Conservation (phyloP, 2,797 vertebrate genomes). For the Pantherophis alleghaniensis region DNA sequence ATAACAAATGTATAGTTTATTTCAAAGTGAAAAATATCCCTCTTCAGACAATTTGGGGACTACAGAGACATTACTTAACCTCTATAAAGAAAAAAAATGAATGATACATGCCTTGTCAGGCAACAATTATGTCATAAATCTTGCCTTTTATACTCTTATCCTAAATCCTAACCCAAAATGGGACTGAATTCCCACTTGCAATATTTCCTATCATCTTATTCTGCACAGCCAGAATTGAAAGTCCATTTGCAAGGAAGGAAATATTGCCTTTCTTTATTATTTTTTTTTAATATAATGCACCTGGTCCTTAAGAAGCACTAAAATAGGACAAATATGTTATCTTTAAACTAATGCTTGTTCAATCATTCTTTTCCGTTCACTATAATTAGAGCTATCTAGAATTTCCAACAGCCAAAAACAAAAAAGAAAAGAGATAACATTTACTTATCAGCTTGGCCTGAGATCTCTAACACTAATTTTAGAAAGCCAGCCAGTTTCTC, state of each 20-base stretch:
- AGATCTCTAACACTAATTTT: constrained; percentile 35
- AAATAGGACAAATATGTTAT: background rate
- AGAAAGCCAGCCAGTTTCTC: constrained; percentile 37
- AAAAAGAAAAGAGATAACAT: constrained; percentile 33
- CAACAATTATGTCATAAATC: background rate
- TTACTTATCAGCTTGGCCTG: constrained; percentile 40
- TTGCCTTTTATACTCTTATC: background rate
- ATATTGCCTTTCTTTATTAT: background rate
- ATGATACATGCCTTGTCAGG: background rate
- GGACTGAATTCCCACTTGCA: background rate
- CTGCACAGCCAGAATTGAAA: background rate
- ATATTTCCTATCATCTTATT: background rate
- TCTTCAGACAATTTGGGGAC: background rate
- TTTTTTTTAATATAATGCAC: background rate
- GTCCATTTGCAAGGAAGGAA: background rate
- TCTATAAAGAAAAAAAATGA: background rate
- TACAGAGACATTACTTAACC: background rate
- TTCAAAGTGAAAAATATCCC: background rate
- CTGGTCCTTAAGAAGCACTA: background rate
- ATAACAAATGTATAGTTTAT: background rate
- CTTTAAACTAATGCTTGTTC: background rate
- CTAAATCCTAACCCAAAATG: background rate
- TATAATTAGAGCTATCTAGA: background rate
- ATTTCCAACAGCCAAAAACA: background rate
- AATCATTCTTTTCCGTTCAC: background rate